phyloP scores from a whole-genome alignment of 2,888 invertebrate species.

The Ophioninae sp. region DNA sequence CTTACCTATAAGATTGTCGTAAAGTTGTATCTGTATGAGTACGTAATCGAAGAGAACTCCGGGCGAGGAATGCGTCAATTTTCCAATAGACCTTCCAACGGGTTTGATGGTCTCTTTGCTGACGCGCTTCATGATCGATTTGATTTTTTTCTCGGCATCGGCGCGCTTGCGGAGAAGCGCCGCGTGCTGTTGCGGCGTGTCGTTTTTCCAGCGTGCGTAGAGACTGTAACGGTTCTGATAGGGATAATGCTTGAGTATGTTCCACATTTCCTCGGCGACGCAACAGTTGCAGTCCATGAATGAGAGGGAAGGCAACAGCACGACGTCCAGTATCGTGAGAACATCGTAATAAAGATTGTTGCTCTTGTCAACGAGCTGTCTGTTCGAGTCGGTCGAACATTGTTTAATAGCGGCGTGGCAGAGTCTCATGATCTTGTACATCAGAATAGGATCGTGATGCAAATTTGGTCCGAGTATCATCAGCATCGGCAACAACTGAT shows the following conservation, averaged over 20 bases:
- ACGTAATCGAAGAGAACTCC: slow-evolving; percentile 98
- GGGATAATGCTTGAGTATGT: slow-evolving; percentile 91
- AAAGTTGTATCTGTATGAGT: slow-evolving; percentile 92
- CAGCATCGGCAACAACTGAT: slow-evolving; percentile 92
- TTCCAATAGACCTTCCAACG: slow-evolving; percentile 97
- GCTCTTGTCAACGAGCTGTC: slow-evolving; percentile 74
- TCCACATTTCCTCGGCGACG: slow-evolving; percentile 98
- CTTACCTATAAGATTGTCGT: slow-evolving; percentile 93
- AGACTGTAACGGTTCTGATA: slow-evolving; percentile 92
- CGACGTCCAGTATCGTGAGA: slow-evolving; percentile 92
- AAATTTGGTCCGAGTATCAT: slow-evolving; percentile 93
- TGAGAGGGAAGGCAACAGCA: slow-evolving; percentile 94
- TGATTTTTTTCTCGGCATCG: slow-evolving; percentile 94
- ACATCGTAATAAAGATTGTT: slow-evolving; percentile 89
- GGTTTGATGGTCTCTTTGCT: slow-evolving; percentile 99
- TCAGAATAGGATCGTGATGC: slow-evolving; percentile 92
- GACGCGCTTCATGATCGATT: slow-evolving; percentile 97
- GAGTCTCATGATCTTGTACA: slow-evolving; percentile 91
- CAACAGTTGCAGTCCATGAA: slow-evolving; percentile 97
- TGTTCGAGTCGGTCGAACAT: slow-evolving; percentile 75
- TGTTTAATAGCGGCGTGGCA: slow-evolving; percentile 77
- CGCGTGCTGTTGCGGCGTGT: slow-evolving; percentile 91
- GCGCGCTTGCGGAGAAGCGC: slow-evolving; percentile 91
- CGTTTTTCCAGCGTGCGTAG: slow-evolving; percentile 98
- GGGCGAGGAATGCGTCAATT: slow-evolving; percentile 97